Evolutionary conservation across 2,113 vertebrate species (phyloP), one percentile per base, ranked within the genome.

Genomic region (Channa argus): DNA sequence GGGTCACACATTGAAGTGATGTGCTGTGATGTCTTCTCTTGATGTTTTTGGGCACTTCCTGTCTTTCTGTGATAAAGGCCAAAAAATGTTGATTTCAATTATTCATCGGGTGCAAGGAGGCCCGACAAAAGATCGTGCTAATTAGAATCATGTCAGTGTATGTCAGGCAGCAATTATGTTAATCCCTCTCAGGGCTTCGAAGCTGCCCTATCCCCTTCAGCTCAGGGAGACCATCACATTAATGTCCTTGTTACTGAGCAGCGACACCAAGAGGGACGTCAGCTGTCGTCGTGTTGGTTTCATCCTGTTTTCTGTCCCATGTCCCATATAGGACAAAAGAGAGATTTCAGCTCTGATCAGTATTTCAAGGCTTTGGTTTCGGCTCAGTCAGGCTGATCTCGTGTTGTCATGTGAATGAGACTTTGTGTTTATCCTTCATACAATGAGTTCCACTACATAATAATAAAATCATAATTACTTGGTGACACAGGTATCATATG

Each of bases 91-190:
- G 67, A 80, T 70, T 81, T 80, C 44, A 71, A 80, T 86, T 67
- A 81, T 76, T 60, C 51, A 67, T 61, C 8, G 10, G 11, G 14
- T 1, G 4, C 37, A 70, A 78, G 46, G 44, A 54, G 44, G 49
- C 47, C 39, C 39, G 68, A 78, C 80, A 82, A n/a, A 5, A 45
- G 67, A 79, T 72, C 74, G 85, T 77, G 81, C 77, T 90, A 85
- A 89, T 86, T 85, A 84, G 70, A 67, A 80, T 86, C 71, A 71
- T 86, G 86, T 82, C 74, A 77, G 63, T 41, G 38, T 75, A 66
- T 85, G 77, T 84, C 73, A 86, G 69, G 79, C 74, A 72, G 63
- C 79, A 88, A 87, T 91, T 89, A 89, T 89, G 88, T 38, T 80
- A 90, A 91, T 91, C 44, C 47, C 66, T 65, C 50, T 78, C 77